Base-by-base conservation (phyloP, 2,797 vertebrate species). In the Mionectes olivaceus region DNA sequence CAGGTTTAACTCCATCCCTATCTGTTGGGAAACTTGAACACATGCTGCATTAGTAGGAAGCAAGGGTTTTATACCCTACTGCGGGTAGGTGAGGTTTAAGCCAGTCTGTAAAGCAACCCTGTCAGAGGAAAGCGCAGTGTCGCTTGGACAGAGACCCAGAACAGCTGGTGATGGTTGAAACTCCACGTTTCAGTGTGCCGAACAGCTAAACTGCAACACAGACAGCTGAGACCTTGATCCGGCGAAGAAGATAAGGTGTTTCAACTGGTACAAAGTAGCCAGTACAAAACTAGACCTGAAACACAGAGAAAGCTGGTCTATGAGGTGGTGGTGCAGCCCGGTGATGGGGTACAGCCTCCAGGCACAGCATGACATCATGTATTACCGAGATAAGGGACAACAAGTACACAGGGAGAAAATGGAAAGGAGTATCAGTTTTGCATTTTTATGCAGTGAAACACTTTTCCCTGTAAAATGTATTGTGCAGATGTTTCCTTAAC, bases 301-400 rank as follows among this genome's bases (percentile, higher is more conserved):
- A 22, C 9, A 44, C 37, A 37, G 43, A 30, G 43, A n/a, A 76
- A 33, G 35, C n/a, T 39, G 50, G 30, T 19, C 17, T 17, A 0
- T 4, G 52, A 44, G 39, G 57, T 0, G 1, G 13, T 0, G 2
- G 33, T 16, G 16, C 37, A 59, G 77, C 10, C 69, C 14, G 43
- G 22, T 3, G 64, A 63, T 46, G 71, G 68, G 64, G 64, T 0
- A 3, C 75, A 92, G 60, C 68, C 32, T n/a, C 41, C 63, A 46
- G 75, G 68, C 41, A 19, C 28, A 55, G 44, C 0, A 0, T 52
- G 55, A 47, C 0, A 0, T 8, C 15, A 35, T 23, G 49, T 19
- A 3, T 23, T 3, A 15, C 8, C 7, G 37, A 83, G 60, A 78
- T 64, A 80, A 71, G 60, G 60, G 68, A 75, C 68, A 67, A 7